Percentiles rank a stretch among this genome's conserved stretches.
These are phyloP conservation scores for Halcyon malimbica DNA, from an alignment of 2,113 vertebrate species.

Conservation along the genomic window DNA sequence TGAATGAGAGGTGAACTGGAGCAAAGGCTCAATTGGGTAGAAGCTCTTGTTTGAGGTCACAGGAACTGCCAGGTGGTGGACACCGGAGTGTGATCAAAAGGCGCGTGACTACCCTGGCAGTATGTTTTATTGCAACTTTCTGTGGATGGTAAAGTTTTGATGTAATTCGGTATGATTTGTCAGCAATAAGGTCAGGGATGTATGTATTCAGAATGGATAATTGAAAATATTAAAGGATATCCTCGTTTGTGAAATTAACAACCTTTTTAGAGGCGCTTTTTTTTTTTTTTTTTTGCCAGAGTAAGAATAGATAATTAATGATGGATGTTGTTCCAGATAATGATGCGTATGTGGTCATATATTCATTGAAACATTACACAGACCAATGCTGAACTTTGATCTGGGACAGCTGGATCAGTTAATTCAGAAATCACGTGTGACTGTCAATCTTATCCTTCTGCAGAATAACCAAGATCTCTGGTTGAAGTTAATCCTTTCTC, in stretches of 20 bases:
- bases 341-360: no score
- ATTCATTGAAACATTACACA: not conserved
- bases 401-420: not conserved
- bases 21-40: not conserved
- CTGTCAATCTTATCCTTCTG: not conserved
- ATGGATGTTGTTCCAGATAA: not conserved
- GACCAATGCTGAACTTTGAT: not conserved
- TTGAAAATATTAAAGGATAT: not conserved
- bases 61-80: not conserved
- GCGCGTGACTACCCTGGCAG: not conserved
- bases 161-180: not conserved
- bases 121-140: not conserved
- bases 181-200: not conserved
- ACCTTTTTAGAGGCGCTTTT: not conserved
- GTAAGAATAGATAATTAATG: not conserved
- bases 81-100: not conserved
- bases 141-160: not conserved
- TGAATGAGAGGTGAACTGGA: not conserved
- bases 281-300: not conserved
- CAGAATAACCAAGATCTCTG: not conserved
- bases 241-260: not conserved
- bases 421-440: not conserved
- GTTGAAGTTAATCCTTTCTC: not conserved
- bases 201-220: not conserved
- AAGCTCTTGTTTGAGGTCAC: not conserved